Conservation (phyloP, 2,113 vertebrate species). For the Phyllostomus hastatus region DNA sequence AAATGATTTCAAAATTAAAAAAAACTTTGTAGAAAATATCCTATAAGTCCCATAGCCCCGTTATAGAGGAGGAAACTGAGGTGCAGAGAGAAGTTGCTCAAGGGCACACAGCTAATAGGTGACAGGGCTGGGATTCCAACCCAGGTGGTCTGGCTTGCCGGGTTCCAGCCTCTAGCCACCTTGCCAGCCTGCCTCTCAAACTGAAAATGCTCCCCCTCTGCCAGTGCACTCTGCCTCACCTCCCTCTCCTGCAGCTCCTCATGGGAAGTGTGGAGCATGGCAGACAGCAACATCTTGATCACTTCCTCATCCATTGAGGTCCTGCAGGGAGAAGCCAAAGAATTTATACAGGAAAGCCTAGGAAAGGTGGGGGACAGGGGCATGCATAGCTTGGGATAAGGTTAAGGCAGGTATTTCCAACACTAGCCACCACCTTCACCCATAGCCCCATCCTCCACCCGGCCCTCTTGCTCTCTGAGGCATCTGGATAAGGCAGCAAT, state of each 20-base stretch:
- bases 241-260: not conserved
- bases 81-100: not conserved
- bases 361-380: not conserved
- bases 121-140: too few species aligned
- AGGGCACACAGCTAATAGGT: not conserved
- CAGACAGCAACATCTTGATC: not conserved
- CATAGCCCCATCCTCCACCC: too few species aligned
- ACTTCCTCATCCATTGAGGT: not conserved
- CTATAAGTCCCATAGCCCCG: too few species aligned
- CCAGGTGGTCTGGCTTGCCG: too few species aligned
- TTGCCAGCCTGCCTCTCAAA: too few species aligned
- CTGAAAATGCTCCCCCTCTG: too few species aligned
- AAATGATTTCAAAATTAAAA: not conserved
- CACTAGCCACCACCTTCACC: too few species aligned
- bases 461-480: too few species aligned
- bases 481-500: too few species aligned
- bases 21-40: not conserved
- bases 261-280: not conserved
- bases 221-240: not conserved
- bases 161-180: too few species aligned
- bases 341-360: constrained; percentile 56
- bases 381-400: not conserved
- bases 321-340: not conserved
- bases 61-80: not conserved
- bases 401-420: too few species aligned